phyloP scores from a whole-genome alignment of 2,888 invertebrate species.

The Dicycla oo region DNA sequence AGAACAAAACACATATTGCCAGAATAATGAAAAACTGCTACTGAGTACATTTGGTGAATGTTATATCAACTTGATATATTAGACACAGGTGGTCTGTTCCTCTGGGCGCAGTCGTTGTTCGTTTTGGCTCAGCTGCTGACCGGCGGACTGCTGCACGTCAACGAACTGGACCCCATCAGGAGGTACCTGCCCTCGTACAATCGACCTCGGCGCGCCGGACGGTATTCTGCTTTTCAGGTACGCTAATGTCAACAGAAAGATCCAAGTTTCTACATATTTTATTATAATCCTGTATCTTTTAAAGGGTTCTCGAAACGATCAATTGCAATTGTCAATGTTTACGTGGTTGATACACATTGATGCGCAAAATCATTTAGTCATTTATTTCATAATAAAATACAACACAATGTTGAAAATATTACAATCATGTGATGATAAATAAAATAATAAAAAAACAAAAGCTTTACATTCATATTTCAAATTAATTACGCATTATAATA shows the following conservation, averaged over 20 bases:
- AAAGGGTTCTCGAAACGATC: no score
- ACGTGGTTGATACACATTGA: no score
- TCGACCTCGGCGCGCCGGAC: slow-evolving; percentile 96
- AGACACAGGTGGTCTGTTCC: slow-evolving; percentile 92
- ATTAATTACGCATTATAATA: no score
- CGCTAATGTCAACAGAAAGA: no score
- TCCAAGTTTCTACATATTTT: not conserved
- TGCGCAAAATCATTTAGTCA: no score
- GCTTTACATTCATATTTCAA: no score
- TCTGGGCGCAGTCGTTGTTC: slow-evolving; percentile 99
- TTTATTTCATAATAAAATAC: no score
- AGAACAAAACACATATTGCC: not conserved
- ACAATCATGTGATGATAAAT: no score
- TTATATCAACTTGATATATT: slow-evolving; percentile 23
- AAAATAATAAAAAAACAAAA: no score
- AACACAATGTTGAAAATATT: no score
- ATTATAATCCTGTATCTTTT: not conserved
- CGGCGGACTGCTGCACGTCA: slow-evolving; percentile 96
- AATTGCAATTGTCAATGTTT: no score
- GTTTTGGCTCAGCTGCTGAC: slow-evolving; percentile 98
- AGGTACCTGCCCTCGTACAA: slow-evolving; percentile 99
- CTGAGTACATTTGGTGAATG: not conserved
- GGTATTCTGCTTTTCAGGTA: slow-evolving; percentile 99
- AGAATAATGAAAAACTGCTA: slow-evolving; percentile 5
- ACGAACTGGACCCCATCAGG: slow-evolving; percentile 98